Conservation (phyloP, 37 sponge, comb jelly and placozoan species). For the Beroe forskalii region DNA sequence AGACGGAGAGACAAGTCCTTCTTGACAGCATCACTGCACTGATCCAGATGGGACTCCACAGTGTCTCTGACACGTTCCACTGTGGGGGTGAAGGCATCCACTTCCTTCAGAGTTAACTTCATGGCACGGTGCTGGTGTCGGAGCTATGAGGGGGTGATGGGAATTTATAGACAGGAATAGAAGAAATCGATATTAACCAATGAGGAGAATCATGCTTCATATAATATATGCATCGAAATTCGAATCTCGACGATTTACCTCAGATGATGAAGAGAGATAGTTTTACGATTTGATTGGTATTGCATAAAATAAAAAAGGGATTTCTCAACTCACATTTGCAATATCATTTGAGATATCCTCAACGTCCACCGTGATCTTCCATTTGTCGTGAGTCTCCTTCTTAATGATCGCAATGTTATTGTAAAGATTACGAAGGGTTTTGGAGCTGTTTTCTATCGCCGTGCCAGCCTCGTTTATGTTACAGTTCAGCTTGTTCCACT, state of each 20-base stretch:
- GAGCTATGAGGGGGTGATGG: slow-evolving; percentile 5
- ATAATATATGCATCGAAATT: no score
- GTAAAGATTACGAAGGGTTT: slow-evolving; percentile 11
- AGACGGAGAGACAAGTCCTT: slow-evolving; percentile 32
- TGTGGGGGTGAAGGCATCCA: slow-evolving; percentile 26
- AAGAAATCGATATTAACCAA: no score
- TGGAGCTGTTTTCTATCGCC: slow-evolving; percentile 28
- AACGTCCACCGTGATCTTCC: background rate
- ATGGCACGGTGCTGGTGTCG: slow-evolving; percentile 49
- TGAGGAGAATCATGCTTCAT: no score
- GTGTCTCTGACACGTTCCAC: background rate
- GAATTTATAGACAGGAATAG: no score
- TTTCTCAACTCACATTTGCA: background rate
- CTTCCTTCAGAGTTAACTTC: slow-evolving; percentile 51
- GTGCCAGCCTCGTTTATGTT: slow-evolving; percentile 41
- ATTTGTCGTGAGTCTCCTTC: slow-evolving; percentile 16
- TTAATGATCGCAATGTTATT: slow-evolving; percentile 14
- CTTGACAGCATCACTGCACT: slow-evolving; percentile 42
- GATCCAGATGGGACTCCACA: slow-evolving; percentile 27
- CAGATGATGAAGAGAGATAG: no score
- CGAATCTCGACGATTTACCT: no score
- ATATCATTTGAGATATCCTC: slow-evolving; percentile 44
- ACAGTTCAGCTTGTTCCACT: slow-evolving; percentile 55
- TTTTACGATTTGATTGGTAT: no score
- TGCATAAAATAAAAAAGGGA: no score